Conservation (phyloP, 2,888 invertebrate genomes). For the Diaphora mendica region DNA sequence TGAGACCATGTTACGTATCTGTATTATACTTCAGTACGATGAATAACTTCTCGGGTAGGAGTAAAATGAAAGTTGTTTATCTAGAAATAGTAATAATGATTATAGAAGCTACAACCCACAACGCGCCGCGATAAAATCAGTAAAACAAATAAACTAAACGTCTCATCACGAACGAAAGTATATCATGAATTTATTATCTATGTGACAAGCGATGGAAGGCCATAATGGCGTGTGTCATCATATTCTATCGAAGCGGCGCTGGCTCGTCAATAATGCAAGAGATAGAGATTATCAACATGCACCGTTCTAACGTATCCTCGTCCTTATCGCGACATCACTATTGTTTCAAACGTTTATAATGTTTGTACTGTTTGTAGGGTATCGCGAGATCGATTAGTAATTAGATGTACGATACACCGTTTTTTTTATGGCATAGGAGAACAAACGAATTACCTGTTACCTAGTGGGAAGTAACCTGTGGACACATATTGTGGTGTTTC, state of each 20-base stretch:
- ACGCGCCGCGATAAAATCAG: constrained; percentile 54
- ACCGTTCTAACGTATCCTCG: constrained; percentile 74
- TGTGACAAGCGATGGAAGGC: constrained; percentile 72
- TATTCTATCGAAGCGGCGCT: constrained; percentile 77
- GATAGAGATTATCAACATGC: constrained; percentile 82
- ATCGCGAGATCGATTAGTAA: constrained; percentile 71
- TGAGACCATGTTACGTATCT: background rate
- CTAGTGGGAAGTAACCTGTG: background rate
- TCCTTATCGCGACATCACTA: constrained; percentile 77
- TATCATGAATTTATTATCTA: constrained; percentile 72
- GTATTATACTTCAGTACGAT: background rate
- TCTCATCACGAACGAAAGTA: constrained; percentile 71
- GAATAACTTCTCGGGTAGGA: background rate
- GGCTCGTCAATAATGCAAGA: constrained; percentile 81
- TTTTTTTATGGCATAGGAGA: constrained; percentile 21
- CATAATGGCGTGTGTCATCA: constrained; percentile 81
- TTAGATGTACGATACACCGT: constrained; percentile 54
- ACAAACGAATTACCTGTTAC: background rate
- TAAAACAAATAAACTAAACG: constrained; percentile 65
- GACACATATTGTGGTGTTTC: background rate
- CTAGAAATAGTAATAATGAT: constrained; percentile 34
- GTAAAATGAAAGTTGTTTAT: constrained; percentile 4
- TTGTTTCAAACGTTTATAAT: constrained; percentile 74
- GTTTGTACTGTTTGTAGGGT: constrained; percentile 69
- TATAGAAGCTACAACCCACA: constrained; percentile 33